Evolutionary conservation across 2,888 invertebrate genomes (phyloP), one percentile per base, ranked within the genome.

Genomic region (Fabriciana adippe): DNA sequence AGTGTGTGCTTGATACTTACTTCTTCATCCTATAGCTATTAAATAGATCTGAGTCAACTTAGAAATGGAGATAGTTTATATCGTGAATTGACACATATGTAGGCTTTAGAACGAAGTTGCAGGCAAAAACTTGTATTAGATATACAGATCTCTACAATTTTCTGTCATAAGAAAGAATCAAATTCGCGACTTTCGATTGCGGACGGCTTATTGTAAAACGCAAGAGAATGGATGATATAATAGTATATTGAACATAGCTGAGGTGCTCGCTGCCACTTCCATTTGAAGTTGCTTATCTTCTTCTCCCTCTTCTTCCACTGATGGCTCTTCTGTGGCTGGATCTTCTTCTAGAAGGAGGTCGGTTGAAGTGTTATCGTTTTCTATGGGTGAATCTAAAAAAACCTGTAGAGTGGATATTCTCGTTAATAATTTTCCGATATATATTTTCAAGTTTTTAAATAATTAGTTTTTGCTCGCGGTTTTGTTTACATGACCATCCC

Each of bases 221-320:
- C 92, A 93, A 6, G 90, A 87, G 13, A 92, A 84, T 0, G 93
- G 93, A 68, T 92, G 92, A 0, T 88, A 90, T 0, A 93, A 74
- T 1, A 93, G 65, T 65, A 92, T 87, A 74, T 92, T 90, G 0
- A 93, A 82, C 3, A 93, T 75, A 0, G 92, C 85, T 0, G 93
- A 91, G 0, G 93, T 92, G 0, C 91, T 92, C 0, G 92, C 93
- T 0, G 92, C 92, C 2, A 92, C 92, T 66, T 91, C 92, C 11
- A 91, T 72, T 48, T 89, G 82, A 47, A 90, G 70, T 0, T 81
- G 80, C 1, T 79, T 78, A n/a, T 78, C 81, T 5, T 61, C 57
- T 26, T 59, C n/a, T 1, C 8, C n/a, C n/a, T 53, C 63, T 45
- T 74, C 77, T 2, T 81, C 69, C 14, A 59, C 59, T 2, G 16